Percentiles rank a stretch among this genome's conserved stretches.
Evolutionary conservation across 2,888 invertebrate species (phyloP).

Genomic region (Tupiocoris notatus): DNA sequence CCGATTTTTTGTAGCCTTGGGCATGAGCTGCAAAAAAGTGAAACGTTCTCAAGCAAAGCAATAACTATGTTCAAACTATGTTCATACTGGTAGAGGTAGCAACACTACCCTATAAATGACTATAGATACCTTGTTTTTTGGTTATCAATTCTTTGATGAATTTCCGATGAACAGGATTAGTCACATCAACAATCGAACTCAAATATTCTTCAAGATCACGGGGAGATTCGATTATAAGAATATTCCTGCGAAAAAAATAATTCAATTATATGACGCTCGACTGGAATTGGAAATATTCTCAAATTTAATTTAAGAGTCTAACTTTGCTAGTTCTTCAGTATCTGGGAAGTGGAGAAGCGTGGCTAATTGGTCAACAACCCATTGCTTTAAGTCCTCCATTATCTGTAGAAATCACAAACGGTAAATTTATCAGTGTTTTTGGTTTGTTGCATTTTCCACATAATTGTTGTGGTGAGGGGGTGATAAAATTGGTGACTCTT

Average conservation of each 20-base stretch:
- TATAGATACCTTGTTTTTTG: conserved; percentile 51
- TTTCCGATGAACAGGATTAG: conserved; percentile 64
- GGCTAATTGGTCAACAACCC: conserved; percentile 65
- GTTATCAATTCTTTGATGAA: conserved; percentile 65
- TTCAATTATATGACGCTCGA: not conserved
- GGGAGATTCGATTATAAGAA: conserved; percentile 68
- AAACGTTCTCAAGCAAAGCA: not conserved
- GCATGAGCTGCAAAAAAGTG: conserved; percentile 6
- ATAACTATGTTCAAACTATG: no score
- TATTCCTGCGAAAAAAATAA: conserved; percentile 61
- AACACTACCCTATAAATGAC: no score
- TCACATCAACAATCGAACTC: conserved; percentile 68
- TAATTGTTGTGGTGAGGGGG: no score
- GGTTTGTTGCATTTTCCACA: no score
- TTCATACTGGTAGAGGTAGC: no score
- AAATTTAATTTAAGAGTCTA: no score
- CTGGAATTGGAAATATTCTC: no score
- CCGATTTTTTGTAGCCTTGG: conserved; percentile 53
- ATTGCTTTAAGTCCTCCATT: conserved; percentile 54
- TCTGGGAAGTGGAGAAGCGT: conserved; percentile 67
- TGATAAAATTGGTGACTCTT: no score
- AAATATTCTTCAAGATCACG: conserved; percentile 76
- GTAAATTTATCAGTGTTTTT: no score
- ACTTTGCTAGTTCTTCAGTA: conserved; percentile 69
- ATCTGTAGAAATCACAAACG: no score